Percentiles rank a stretch among this genome's conserved stretches.
phyloP scores from a whole-genome alignment of 2,797 vertebrate species.

The Anguilla pacifica region DNA sequence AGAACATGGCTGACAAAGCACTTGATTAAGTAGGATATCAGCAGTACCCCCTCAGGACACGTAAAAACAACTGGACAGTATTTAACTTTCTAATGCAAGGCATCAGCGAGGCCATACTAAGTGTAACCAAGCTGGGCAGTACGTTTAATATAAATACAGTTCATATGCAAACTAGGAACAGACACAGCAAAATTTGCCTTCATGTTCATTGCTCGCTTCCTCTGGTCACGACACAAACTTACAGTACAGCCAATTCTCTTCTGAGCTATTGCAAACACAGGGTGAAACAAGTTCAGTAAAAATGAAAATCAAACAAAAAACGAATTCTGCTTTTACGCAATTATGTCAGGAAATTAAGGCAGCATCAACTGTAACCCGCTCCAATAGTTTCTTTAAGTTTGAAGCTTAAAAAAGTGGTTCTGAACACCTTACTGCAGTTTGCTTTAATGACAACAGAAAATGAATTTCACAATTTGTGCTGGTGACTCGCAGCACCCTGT shows the following conservation, averaged over 20 bases:
- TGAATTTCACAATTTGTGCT: slow-evolving; percentile 5
- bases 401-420: background rate
- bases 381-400: background rate
- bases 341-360: slow-evolving; percentile 8
- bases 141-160: background rate
- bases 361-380: background rate
- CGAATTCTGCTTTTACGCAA: slow-evolving; percentile 8
- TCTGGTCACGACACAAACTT: background rate
- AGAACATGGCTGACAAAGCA: slow-evolving; percentile 15
- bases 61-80: background rate
- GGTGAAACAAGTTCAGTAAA: background rate
- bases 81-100: slow-evolving; percentile 8
- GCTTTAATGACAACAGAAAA: background rate
- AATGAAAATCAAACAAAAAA: background rate
- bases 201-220: background rate
- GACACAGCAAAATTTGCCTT: background rate
- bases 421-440: background rate
- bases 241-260: background rate
- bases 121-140: slow-evolving; percentile 5
- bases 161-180: background rate
- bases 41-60: slow-evolving; percentile 10
- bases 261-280: background rate
- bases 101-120: slow-evolving; percentile 13
- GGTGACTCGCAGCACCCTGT: background rate
- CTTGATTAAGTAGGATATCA: slow-evolving; percentile 11